Percentiles rank a stretch among this genome's conserved stretches.
phyloP scores from a whole-genome alignment of 2,113 vertebrate species.

The Corythornis vintsioides region DNA sequence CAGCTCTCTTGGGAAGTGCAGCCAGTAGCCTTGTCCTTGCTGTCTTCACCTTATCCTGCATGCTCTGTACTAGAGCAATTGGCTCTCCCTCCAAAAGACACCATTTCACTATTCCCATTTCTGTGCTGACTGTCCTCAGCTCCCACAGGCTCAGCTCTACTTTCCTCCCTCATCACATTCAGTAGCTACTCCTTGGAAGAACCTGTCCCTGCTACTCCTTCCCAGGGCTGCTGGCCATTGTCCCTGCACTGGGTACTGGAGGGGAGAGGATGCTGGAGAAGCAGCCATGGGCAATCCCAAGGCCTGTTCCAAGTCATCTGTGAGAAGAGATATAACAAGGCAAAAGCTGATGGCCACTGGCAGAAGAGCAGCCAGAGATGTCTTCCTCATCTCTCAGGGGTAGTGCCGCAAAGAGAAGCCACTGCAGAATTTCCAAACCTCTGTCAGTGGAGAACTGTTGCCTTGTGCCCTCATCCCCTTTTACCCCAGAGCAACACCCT shows the following conservation, averaged over 20 bases:
- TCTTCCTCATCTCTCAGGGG: no score
- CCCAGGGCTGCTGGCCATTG: not conserved
- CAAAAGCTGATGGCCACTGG: not conserved
- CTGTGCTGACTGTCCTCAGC: not conserved
- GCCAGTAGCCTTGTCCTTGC: not conserved
- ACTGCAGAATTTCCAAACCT: not conserved
- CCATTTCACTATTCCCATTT: not conserved
- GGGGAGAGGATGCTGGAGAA: not conserved
- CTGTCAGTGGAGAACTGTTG: not conserved
- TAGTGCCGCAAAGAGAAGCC: not conserved
- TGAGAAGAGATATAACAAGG: not conserved
- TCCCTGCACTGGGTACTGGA: fast-evolving
- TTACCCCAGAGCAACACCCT: not conserved
- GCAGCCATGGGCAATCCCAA: fast-evolving
- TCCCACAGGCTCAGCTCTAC: not conserved
- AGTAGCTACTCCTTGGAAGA: not conserved
- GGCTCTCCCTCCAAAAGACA: not conserved
- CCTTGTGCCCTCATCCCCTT: not conserved
- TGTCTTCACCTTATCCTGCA: not conserved
- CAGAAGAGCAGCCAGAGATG: not conserved
- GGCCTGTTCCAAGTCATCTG: not conserved
- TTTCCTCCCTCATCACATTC: not conserved
- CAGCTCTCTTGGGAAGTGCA: not conserved
- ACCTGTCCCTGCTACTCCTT: not conserved
- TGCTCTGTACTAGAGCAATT: not conserved